A percentile compares a stretch with the other conserved stretches of the same genome.
phyloP scores from a whole-genome alignment of 2,113 vertebrate species.

The Panthera leo region DNA sequence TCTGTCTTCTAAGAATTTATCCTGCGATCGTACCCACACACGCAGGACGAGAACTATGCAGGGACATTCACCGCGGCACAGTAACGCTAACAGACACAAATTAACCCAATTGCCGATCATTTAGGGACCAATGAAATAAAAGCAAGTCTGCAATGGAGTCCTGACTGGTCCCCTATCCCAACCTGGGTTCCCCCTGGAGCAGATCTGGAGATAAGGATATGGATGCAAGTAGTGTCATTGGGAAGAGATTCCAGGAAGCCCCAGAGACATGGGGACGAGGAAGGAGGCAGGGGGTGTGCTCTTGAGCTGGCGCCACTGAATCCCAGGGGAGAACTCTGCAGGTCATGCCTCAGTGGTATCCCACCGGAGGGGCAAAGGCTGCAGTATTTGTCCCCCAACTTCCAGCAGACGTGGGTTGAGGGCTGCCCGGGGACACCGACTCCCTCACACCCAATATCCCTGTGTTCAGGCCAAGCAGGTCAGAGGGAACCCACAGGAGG shows the following conservation, averaged over 20 bases:
- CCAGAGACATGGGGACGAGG: not conserved
- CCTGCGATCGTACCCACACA: fast-evolving
- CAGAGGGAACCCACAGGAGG: not conserved
- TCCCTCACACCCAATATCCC: not conserved
- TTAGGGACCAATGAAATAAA: not conserved
- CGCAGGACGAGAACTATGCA: not conserved
- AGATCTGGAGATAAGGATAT: not conserved
- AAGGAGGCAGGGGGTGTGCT: no score
- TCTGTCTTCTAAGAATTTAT: no score
- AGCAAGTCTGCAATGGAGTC: not conserved
- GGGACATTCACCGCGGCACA: not conserved
- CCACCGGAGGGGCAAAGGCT: not conserved
- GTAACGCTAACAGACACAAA: not conserved
- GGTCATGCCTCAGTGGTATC: not conserved
- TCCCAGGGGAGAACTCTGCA: not conserved
- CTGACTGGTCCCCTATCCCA: not conserved
- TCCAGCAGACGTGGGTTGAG: not conserved
- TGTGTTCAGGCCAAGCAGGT: not conserved
- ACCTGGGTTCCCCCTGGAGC: no score
- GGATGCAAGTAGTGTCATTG: no score
- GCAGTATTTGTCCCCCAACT: not conserved
- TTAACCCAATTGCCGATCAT: not conserved
- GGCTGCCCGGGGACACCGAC: no score
- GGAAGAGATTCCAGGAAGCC: not conserved
- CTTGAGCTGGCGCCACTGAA: no score